Base-by-base conservation (phyloP, 2,888 invertebrate species). In the Graphium colonna region DNA sequence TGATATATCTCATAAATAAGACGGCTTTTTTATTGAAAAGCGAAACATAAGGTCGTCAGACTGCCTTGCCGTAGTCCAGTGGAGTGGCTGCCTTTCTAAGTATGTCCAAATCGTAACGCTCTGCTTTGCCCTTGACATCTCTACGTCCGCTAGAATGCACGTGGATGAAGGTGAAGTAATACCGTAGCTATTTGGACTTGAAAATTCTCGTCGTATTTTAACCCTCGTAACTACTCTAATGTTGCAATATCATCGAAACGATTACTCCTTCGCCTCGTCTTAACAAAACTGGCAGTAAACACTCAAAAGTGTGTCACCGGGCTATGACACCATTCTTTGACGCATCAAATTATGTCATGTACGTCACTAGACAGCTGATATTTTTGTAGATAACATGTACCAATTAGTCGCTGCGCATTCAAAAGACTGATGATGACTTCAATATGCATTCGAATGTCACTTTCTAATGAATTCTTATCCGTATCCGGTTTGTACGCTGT, bases 381-480 rank as follows among this genome's bases (percentile, higher is more conserved):
- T 10, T 33, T 9, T 33, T n/a, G 33, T 9, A 33, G 9, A 33
- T 33, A 1, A 10, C 1, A 10, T 33, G 9, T 5, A 33, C 2
- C 10, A 33, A n/a, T 9, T n/a, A 10, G 33, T 1, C 10, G 9
- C 33, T 9, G 3, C 33, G 33, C 33, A 3, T 33, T 9, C 36
- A n/a, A 12, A 12, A n/a, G 13, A 3, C 36, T n/a, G n/a, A n/a
- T n/a, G n/a, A n/a, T n/a, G n/a, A 7, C 9, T 9, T 16, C n/a
- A 15, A 13, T 47, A 18, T 31, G 7, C 38, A 47, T 47, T 17
- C 47, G 36, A 47, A 38, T 47, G 12, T 47, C 21, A 47, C 47
- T 47, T 47, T 47, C 47, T 47, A 47, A 47, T 47, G 47, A 38
- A 36, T 3, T 36, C 36, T n/a, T 36, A 5, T 12, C 12, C 36